Percentiles rank a stretch among this genome's conserved stretches.
These are phyloP conservation scores for Tauraco hartlaubi DNA, from an alignment of 2,797 vertebrate species.

Conservation along the genomic window DNA sequence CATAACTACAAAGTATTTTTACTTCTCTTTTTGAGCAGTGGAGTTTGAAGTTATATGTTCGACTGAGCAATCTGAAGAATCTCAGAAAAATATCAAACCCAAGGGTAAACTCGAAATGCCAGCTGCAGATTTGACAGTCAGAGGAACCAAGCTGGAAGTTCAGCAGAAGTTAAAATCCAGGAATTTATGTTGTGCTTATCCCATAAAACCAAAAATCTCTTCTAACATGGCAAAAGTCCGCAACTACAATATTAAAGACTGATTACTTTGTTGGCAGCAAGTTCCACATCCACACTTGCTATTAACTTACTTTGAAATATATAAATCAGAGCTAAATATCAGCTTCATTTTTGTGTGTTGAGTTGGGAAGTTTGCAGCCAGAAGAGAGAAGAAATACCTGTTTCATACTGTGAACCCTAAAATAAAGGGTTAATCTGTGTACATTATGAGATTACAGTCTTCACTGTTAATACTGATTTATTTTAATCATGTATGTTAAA, in stretches of 20 bases:
- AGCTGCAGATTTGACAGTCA: slow-evolving; percentile 36
- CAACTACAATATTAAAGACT: slow-evolving; percentile 92
- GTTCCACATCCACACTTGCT: not conserved
- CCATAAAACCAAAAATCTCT: slow-evolving; percentile 58
- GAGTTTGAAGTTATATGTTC: not conserved
- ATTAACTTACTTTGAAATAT: not conserved
- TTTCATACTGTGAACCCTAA: not conserved
- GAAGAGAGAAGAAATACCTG: not conserved
- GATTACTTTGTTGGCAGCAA: slow-evolving; percentile 41
- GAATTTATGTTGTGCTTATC: slow-evolving; percentile 16
- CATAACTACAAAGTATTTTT: not conserved
- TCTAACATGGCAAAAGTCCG: slow-evolving; percentile 78
- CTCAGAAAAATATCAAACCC: not conserved
- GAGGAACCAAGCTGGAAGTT: slow-evolving; percentile 70
- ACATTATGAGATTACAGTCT: not conserved
- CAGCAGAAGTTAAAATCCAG: slow-evolving; percentile 71
- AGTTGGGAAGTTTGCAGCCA: not conserved
- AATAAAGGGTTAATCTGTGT: slow-evolving; percentile 24
- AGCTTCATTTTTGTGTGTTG: not conserved
- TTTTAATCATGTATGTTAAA: slow-evolving; percentile 42
- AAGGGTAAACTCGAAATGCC: not conserved
- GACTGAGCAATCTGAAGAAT: not conserved
- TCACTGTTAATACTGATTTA: slow-evolving; percentile 36
- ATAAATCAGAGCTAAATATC: not conserved
- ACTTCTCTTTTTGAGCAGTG: not conserved